These are phyloP conservation scores for Macrostomum lignano DNA, from an alignment of 1,140 invertebrate species.

Conservation along the genomic window DNA sequence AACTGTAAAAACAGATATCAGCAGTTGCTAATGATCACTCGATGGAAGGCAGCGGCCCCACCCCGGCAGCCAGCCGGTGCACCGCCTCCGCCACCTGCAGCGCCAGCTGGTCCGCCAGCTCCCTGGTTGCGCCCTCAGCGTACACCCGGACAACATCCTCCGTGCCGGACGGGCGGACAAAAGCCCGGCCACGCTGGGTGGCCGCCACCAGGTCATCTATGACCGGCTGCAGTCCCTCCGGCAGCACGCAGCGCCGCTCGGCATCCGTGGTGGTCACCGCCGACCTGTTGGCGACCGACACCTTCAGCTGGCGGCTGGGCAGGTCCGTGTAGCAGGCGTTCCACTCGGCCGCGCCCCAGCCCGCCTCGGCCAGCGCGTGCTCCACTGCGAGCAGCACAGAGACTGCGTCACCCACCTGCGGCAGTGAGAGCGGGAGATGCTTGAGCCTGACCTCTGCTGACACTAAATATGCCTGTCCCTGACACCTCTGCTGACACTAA, in stretches of 20 bases:
- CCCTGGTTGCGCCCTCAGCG: conserved; percentile 54
- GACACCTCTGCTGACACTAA: too few species aligned
- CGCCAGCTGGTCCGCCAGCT: conserved; percentile 1
- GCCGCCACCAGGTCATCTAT: conserved; percentile 36
- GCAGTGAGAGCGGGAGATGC: too few species aligned
- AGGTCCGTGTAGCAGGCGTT: conserved; percentile 46
- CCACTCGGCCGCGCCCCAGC: conserved; percentile 51
- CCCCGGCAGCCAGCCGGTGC: background rate
- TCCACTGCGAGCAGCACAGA: conserved; percentile 80
- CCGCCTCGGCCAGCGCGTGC: conserved; percentile 47
- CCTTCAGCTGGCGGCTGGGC: conserved; percentile 56
- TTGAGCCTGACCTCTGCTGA: too few species aligned
- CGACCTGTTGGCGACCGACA: conserved; percentile 41
- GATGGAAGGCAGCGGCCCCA: too few species aligned
- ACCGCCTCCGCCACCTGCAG: background rate
- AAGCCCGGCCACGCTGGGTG: conserved; percentile 39
- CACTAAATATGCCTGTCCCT: too few species aligned
- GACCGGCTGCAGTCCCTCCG: conserved; percentile 46
- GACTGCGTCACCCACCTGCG: conserved; percentile 81
- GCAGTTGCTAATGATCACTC: too few species aligned
- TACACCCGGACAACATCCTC: conserved; percentile 85
- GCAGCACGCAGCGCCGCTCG: conserved; percentile 44
- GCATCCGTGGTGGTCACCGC: conserved; percentile 55
- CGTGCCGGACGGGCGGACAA: conserved; percentile 82
- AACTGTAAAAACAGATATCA: too few species aligned